Percentiles rank a stretch among this genome's conserved stretches.
phyloP scores from a whole-genome alignment of 2,888 invertebrate genomes.

The Pandemis corylana region DNA sequence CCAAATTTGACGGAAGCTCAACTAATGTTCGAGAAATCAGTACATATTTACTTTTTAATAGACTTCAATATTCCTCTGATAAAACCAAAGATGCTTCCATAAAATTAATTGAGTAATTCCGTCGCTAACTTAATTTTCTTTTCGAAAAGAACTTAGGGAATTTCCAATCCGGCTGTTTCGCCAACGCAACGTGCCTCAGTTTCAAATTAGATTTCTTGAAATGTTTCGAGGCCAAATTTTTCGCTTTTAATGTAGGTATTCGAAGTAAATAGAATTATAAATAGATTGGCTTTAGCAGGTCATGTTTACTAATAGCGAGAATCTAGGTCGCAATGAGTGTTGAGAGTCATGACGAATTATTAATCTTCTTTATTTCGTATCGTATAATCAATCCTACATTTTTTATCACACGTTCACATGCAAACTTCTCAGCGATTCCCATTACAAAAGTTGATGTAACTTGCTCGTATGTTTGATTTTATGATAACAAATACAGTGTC shows the following conservation, averaged over 20 bases:
- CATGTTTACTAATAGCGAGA: constrained; percentile 5
- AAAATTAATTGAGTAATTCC: constrained; percentile 57
- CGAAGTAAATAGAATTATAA: constrained; percentile 47
- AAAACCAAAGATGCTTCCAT: constrained; percentile 8
- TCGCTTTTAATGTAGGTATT: constrained; percentile 48
- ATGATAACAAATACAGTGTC: background rate
- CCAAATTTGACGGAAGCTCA: constrained; percentile 15
- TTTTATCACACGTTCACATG: background rate
- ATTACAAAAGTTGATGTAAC: background rate
- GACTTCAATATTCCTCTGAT: background rate
- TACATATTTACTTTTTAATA: background rate
- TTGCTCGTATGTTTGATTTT: background rate
- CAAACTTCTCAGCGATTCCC: background rate
- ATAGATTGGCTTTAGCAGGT: constrained; percentile 44
- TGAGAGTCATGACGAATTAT: constrained; percentile 5
- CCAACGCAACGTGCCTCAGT: constrained; percentile 47
- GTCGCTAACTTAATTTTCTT: constrained; percentile 57
- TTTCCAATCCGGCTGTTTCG: constrained; percentile 52
- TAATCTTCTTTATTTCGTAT: background rate
- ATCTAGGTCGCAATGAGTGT: constrained; percentile 15
- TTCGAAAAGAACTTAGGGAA: constrained; percentile 45
- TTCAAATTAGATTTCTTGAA: constrained; percentile 52
- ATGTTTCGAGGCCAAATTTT: constrained; percentile 46
- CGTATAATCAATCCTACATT: too few species aligned
- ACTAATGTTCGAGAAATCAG: constrained; percentile 1